These are phyloP conservation scores for Buphagus erythrorhynchus DNA, from an alignment of 2,797 vertebrate genomes.

Conservation along the genomic window DNA sequence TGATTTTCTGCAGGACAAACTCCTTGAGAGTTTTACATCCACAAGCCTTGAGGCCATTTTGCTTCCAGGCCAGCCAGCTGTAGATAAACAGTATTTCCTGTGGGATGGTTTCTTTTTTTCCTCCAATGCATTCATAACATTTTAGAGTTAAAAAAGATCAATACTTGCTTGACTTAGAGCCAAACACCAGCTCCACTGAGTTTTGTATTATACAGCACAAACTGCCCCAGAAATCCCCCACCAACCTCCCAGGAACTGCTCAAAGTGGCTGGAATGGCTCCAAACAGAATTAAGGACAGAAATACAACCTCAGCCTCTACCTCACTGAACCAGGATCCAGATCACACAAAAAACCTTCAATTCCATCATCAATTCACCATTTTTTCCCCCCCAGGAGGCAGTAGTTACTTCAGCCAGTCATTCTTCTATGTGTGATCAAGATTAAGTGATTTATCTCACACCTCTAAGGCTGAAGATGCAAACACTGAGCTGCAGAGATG, in stretches of 20 bases:
- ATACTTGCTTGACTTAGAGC: neutral
- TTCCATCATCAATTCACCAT: accelerated
- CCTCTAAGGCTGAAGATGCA: neutral
- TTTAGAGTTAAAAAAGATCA: neutral
- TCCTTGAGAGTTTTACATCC: neutral
- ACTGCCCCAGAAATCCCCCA: neutral
- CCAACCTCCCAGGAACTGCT: neutral
- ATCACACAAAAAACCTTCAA: neutral
- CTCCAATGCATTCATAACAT: neutral
- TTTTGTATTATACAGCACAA: neutral
- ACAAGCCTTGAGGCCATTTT: neutral
- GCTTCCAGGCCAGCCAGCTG: neutral
- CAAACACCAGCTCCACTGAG: neutral
- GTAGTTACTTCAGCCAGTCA: neutral
- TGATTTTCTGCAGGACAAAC: neutral
- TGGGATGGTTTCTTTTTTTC: neutral
- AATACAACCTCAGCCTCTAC: neutral
- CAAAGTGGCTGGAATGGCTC: neutral
- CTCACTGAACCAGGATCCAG: neutral
- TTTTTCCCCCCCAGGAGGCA: neutral
- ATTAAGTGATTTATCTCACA: neutral
- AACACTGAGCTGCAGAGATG: accelerated
- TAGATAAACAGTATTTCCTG: accelerated
- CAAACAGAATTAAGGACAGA: neutral
- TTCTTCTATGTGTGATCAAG: neutral